Conservation (phyloP, 2,113 vertebrate genomes). For the Cheilinus undulatus region DNA sequence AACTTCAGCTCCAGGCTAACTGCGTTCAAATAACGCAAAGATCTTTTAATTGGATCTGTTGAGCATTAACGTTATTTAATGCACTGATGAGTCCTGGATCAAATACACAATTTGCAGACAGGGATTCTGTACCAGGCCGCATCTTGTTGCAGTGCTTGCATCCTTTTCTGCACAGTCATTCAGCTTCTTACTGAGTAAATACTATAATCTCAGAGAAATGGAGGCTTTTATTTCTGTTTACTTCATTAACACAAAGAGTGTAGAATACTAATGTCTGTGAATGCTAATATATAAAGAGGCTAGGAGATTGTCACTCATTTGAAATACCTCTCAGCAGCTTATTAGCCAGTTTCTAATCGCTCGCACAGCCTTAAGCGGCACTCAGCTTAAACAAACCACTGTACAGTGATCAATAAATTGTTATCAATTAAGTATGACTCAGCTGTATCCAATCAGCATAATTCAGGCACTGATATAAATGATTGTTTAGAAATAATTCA, state of each 20-base stretch:
- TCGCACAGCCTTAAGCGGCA: background rate
- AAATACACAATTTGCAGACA: constrained; percentile 20
- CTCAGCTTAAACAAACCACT: constrained; percentile 10
- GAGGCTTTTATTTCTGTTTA: constrained; percentile 32
- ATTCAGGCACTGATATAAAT: constrained; percentile 2
- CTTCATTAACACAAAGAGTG: constrained; percentile 8
- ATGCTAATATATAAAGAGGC: constrained; percentile 13
- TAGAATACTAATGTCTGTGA: constrained; percentile 9
- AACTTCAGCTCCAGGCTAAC: constrained; percentile 7
- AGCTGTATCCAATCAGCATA: constrained; percentile 9
- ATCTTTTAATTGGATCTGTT: constrained; percentile 27
- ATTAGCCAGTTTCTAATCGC: background rate
- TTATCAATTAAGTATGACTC: constrained; percentile 9
- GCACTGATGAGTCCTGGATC: background rate
- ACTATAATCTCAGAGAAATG: background rate
- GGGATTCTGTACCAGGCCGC: background rate
- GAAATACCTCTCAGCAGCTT: constrained; percentile 1
- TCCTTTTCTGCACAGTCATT: background rate
- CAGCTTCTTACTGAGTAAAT: background rate
- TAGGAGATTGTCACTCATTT: background rate
- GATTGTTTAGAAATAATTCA: constrained; percentile 3
- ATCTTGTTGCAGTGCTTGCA: constrained; percentile 24
- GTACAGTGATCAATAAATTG: constrained; percentile 25
- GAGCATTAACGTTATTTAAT: constrained; percentile 7
- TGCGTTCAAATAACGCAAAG: constrained; percentile 18